Conservation (phyloP, 2,888 invertebrate genomes). For the Andrena chrysosceles region DNA sequence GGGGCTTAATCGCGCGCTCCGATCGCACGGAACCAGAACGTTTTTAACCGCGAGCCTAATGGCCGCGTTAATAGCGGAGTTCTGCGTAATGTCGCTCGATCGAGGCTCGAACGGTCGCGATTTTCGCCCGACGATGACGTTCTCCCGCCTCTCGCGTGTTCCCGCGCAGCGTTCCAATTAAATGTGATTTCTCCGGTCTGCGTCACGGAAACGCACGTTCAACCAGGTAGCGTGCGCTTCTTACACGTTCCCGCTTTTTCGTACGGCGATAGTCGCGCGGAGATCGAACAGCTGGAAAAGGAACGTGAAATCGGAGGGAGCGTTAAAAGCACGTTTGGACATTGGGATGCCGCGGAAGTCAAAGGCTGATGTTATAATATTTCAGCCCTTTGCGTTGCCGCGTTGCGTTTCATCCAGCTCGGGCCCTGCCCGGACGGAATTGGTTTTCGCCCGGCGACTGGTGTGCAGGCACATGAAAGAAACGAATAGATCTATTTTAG, state of each 20-base stretch:
- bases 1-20: constrained; percentile 25
- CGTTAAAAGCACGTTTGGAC: background rate
- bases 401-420: background rate
- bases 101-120: constrained; percentile 15
- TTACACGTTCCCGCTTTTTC: background rate
- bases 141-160: constrained; percentile 44
- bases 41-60: constrained; percentile 43
- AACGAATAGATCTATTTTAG: background rate
- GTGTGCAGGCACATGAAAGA: background rate
- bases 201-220: constrained; percentile 38
- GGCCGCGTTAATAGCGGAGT: constrained; percentile 30
- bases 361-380: background rate
- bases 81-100: constrained; percentile 25
- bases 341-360: background rate
- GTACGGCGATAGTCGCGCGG: background rate
- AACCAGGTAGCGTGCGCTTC: constrained; percentile 6
- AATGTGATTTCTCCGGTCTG: constrained; percentile 47
- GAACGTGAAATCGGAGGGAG: background rate
- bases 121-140: constrained; percentile 25
- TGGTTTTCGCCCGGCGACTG: background rate
- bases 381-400: background rate
- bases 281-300: background rate
- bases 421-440: background rate
- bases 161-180: constrained; percentile 35
- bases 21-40: constrained; percentile 60